These are phyloP conservation scores for Isurus oxyrinchus DNA, from an alignment of 2,113 vertebrate species.

Conservation along the genomic window DNA sequence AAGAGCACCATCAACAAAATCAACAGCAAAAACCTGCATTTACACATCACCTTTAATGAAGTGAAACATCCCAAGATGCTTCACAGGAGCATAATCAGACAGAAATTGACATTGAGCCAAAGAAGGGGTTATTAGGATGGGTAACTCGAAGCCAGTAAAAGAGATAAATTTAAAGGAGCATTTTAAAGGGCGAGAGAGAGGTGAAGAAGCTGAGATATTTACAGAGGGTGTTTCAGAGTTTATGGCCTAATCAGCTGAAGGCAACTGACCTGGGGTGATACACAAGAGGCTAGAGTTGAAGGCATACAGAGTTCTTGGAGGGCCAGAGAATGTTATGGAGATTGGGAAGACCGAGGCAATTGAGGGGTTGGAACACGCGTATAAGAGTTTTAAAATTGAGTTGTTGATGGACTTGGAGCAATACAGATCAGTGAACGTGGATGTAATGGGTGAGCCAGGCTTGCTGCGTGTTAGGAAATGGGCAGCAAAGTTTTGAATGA, in stretches of 20 bases:
- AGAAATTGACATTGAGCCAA: neutral
- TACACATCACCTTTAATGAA: neutral
- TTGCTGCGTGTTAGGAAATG: neutral
- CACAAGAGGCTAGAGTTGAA: neutral
- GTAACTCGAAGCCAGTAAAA: neutral
- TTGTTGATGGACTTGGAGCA: neutral
- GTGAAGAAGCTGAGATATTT: neutral
- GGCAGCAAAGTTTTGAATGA: neutral
- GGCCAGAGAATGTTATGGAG: neutral
- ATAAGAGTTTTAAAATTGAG: neutral
- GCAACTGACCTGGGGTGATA: neutral
- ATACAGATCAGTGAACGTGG: neutral
- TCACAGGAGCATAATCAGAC: neutral
- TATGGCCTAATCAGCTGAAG: neutral
- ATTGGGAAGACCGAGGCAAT: neutral
- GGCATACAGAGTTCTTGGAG: neutral
- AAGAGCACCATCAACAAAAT: neutral
- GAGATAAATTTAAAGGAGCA: no score
- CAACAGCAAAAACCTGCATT: neutral
- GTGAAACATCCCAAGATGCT: neutral
- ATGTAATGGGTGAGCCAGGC: neutral
- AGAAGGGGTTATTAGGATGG: no score
- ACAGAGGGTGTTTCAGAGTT: neutral
- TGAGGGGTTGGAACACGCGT: neutral
- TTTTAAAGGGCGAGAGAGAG: neutral